A percentile compares a stretch with the other conserved stretches of the same genome.
Conservation (phyloP, 2,113 vertebrate genomes). For the Phalacrocorax brasilianus region DNA sequence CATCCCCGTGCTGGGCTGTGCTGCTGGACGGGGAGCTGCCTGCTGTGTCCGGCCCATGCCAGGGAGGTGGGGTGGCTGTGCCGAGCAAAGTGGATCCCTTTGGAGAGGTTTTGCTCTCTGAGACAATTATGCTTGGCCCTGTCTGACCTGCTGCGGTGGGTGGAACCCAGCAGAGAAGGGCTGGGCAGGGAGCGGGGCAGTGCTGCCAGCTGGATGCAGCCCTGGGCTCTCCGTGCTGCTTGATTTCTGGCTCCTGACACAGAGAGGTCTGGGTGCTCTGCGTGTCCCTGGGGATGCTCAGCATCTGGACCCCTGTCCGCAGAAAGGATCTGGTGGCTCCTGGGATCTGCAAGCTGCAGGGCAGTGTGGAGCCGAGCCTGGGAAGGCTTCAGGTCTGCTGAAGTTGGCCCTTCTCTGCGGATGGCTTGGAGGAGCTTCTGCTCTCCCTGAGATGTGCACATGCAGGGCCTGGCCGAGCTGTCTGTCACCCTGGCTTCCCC, state of each 20-base stretch:
- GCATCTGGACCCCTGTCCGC: accelerated
- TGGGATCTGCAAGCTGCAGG: accelerated
- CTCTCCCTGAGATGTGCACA: background rate
- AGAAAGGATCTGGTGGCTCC: background rate
- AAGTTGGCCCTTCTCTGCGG: background rate
- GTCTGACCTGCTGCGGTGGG: background rate
- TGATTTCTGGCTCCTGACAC: accelerated
- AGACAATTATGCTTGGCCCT: background rate
- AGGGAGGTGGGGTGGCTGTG: background rate
- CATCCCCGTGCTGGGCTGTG: background rate
- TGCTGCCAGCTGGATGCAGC: background rate
- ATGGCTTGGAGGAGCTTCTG: background rate
- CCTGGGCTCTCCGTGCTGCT: background rate
- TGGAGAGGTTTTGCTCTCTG: background rate
- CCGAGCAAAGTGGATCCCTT: background rate
- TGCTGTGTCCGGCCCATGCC: accelerated
- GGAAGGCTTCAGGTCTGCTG: background rate
- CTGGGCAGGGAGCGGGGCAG: background rate
- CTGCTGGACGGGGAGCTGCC: accelerated
- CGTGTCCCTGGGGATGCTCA: background rate
- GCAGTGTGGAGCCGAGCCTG: background rate
- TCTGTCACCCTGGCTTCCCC: accelerated
- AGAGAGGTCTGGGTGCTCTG: background rate
- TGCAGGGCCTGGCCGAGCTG: background rate
- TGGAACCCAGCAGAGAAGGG: background rate